phyloP scores from a whole-genome alignment of 2,113 vertebrate species.

The Chlamydotis undulata region DNA sequence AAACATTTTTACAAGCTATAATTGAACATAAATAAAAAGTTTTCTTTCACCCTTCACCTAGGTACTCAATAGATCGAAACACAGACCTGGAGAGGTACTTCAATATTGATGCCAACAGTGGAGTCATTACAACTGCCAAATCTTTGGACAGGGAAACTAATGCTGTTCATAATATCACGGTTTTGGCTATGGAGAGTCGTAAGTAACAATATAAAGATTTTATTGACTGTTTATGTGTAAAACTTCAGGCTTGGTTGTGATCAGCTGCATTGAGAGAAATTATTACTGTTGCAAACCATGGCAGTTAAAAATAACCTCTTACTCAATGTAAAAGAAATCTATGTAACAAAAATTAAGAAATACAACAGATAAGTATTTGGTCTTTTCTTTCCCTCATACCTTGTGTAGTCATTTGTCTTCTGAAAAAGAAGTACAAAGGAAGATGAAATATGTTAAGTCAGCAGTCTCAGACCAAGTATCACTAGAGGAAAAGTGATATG shows the following conservation, averaged over 20 bases:
- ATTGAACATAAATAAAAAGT: slow-evolving; percentile 27
- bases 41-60: slow-evolving; percentile 65
- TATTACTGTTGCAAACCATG: not conserved
- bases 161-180: slow-evolving; percentile 92
- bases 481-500: not conserved
- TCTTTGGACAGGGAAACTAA: slow-evolving; percentile 92
- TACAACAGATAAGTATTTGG: not conserved
- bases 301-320: not conserved
- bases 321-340: not conserved
- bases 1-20: slow-evolving; percentile 11
- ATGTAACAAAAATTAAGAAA: not conserved
- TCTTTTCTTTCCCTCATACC: not conserved
- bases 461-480: not conserved
- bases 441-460: not conserved
- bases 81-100: slow-evolving; percentile 97
- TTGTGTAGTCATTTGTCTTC: not conserved
- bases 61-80: slow-evolving; percentile 97
- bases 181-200: slow-evolving; percentile 95
- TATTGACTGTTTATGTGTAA: not conserved
- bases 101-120: slow-evolving; percentile 91
- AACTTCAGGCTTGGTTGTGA: not conserved
- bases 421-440: not conserved
- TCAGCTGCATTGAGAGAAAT: not conserved
- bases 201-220: slow-evolving; percentile 71
- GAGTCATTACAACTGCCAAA: slow-evolving; percentile 93